Conservation (phyloP, 2,113 vertebrate species). For the Merops nubicus region DNA sequence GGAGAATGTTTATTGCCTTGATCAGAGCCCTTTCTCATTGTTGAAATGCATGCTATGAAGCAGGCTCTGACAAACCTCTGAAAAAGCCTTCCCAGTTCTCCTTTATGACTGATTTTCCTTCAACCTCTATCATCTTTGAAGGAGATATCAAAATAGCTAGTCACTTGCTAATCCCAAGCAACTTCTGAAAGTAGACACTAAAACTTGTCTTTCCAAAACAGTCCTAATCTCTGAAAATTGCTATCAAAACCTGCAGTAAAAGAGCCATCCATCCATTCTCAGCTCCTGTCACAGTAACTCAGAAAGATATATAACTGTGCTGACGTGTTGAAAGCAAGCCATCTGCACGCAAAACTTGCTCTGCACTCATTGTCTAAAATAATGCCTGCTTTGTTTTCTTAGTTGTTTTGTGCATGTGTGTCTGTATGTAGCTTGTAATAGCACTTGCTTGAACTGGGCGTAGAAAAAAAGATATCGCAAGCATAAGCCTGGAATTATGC, state of each 20-base stretch:
- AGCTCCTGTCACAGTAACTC: neutral
- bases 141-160: neutral
- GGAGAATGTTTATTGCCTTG: neutral
- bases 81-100: neutral
- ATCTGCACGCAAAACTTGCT: neutral
- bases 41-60: neutral
- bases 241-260: neutral
- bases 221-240: neutral
- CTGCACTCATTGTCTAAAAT: neutral
- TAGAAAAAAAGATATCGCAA: neutral
- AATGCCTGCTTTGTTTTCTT: neutral
- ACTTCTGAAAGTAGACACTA: neutral
- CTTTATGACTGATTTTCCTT: neutral
- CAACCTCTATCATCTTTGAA: neutral
- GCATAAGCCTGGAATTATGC: neutral
- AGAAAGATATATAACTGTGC: neutral
- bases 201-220: neutral
- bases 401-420: neutral
- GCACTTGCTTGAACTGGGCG: neutral
- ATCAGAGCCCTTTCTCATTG: neutral
- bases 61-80: neutral
- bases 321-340: neutral
- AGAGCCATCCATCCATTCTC: neutral
- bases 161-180: neutral
- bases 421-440: neutral